These are phyloP conservation scores for Blennius ocellaris DNA, from an alignment of 2,113 vertebrate genomes.

Conservation along the genomic window DNA sequence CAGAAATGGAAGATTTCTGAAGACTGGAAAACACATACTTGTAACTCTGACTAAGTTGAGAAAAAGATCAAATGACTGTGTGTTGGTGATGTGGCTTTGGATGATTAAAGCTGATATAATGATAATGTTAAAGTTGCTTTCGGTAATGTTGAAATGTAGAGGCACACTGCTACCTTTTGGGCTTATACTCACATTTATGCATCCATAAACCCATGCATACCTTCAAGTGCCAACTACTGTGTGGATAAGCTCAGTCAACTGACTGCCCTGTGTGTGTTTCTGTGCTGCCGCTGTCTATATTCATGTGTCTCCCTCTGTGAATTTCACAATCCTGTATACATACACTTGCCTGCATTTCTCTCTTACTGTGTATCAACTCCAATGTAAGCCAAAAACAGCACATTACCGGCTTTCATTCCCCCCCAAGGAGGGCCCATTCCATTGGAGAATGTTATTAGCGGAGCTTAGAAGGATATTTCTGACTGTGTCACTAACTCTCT, in stretches of 20 bases:
- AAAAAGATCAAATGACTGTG: background rate
- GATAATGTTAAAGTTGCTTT: background rate
- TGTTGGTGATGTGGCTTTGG: background rate
- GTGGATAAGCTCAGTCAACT: background rate
- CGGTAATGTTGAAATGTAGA: background rate
- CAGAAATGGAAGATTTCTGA: background rate
- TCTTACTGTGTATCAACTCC: slow-evolving; percentile 45
- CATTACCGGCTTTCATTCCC: slow-evolving; percentile 66
- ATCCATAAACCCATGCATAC: background rate
- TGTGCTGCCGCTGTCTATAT: slow-evolving; percentile 5
- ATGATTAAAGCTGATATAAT: background rate
- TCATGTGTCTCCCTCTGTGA: slow-evolving; percentile 23
- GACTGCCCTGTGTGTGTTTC: slow-evolving; percentile 15
- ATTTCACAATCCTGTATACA: slow-evolving; percentile 20
- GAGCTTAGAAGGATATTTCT: slow-evolving; percentile 64
- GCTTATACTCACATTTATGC: background rate
- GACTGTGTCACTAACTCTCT: slow-evolving; percentile 59
- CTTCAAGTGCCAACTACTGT: background rate
- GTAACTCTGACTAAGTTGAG: background rate
- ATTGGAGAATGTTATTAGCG: slow-evolving; percentile 57
- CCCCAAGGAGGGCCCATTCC: slow-evolving; percentile 58
- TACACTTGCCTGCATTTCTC: slow-evolving; percentile 45
- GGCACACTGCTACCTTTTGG: background rate
- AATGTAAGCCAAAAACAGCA: slow-evolving; percentile 66
- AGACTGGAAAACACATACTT: background rate